Conservation (phyloP, 2,888 invertebrate species). For the Andrena bicolor region DNA sequence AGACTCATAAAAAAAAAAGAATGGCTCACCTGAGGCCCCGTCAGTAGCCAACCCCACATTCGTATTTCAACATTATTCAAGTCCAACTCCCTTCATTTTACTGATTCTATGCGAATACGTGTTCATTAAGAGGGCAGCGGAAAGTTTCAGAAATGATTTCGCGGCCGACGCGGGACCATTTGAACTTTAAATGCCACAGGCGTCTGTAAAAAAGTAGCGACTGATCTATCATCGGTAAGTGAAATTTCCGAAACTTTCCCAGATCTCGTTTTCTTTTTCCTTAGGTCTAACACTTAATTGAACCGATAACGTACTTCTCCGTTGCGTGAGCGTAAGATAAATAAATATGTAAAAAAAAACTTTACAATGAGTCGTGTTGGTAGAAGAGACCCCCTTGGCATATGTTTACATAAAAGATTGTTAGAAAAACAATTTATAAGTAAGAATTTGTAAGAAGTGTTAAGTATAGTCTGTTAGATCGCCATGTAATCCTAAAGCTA, state of each 20-base stretch:
- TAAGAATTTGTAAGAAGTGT: conserved; percentile 41
- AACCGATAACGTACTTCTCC: conserved; percentile 12
- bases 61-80: conserved; percentile 82
- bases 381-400: conserved; percentile 51
- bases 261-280: background rate
- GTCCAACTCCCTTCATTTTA: conserved; percentile 80
- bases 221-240: background rate
- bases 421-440: conserved; percentile 85
- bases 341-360: conserved; percentile 39
- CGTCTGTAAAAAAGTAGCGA: background rate
- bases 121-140: conserved; percentile 29
- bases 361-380: conserved; percentile 57
- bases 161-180: background rate
- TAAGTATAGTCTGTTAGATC: conserved; percentile 52
- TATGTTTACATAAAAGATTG: conserved; percentile 72
- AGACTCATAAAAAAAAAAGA: conserved; percentile 68
- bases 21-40: conserved; percentile 84
- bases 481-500: conserved; percentile 60
- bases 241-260: conserved; percentile 55
- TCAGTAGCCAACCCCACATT: conserved; percentile 81
- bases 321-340: conserved; percentile 23
- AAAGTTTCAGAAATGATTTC: conserved; percentile 55
- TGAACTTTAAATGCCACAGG: background rate
- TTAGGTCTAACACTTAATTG: conserved; percentile 40
- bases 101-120: conserved; percentile 38